Evolutionary conservation across 2,797 vertebrate species (phyloP).

Genomic region (Phylloscopus collybita): DNA sequence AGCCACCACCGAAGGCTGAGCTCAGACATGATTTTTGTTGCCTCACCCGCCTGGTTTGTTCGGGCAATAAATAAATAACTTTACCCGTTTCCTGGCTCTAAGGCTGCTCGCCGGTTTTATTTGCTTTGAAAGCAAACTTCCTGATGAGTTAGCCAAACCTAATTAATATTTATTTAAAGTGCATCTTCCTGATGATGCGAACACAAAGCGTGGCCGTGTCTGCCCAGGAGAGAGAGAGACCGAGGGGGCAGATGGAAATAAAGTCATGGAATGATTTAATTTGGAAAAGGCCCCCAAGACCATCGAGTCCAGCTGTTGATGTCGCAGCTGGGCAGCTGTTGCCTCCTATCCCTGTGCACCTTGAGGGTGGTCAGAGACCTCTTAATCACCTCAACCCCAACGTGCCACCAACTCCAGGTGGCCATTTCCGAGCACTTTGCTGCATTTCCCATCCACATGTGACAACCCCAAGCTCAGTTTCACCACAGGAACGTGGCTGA

Average conservation of each 20-base stretch:
- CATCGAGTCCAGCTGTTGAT: not conserved
- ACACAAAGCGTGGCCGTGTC: not conserved
- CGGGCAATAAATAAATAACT: fast-evolving
- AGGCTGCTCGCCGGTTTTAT: not conserved
- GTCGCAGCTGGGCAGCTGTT: not conserved
- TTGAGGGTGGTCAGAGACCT: fast-evolving
- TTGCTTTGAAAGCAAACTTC: not conserved
- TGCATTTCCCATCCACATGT: fast-evolving
- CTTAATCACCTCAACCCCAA: fast-evolving
- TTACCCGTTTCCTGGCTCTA: not conserved
- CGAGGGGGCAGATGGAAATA: not conserved
- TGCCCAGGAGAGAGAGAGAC: not conserved
- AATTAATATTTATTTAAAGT: not conserved
- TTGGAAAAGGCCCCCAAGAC: not conserved
- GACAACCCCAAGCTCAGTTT: not conserved
- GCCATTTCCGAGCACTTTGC: fast-evolving
- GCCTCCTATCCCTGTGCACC: not conserved
- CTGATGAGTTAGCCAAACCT: not conserved
- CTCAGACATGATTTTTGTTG: not conserved
- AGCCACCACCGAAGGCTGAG: not conserved
- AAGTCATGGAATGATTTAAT: not conserved
- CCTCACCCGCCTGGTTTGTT: not conserved
- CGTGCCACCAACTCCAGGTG: fast-evolving
- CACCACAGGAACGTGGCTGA: fast-evolving
- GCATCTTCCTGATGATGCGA: not conserved